Percentiles rank a stretch among this genome's conserved stretches.
Evolutionary conservation across 2,888 invertebrate genomes (phyloP).

Genomic region (Pemphredon lugubris): DNA sequence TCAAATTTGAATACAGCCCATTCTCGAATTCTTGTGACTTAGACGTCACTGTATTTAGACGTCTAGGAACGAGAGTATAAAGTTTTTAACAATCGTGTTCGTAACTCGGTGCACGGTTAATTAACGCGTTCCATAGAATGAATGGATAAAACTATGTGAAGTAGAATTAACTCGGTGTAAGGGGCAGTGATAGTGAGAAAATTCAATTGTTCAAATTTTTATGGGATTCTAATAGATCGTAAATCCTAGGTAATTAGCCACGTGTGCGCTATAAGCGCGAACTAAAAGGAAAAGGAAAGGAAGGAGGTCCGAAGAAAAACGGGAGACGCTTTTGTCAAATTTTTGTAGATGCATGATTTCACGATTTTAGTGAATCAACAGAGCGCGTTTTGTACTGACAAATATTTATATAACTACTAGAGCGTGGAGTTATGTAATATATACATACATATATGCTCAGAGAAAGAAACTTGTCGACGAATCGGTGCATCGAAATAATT

Average conservation of each 20-base stretch:
- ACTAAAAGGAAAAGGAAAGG: constrained; percentile 8
- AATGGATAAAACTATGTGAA: neutral
- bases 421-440: constrained; percentile 33
- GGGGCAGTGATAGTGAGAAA: neutral
- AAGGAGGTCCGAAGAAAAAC: neutral
- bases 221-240: constrained; percentile 15
- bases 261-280: constrained; percentile 19
- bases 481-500: constrained; percentile 23
- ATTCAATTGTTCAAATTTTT: constrained; percentile 8
- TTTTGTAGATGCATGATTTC: constrained; percentile 10
- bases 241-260: constrained; percentile 15
- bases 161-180: neutral
- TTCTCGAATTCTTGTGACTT: constrained; percentile 13
- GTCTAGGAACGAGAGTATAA: too few species aligned
- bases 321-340: constrained; percentile 12
- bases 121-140: too few species aligned
- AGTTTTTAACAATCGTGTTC: too few species aligned
- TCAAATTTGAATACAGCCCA: constrained; percentile 8
- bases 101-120: too few species aligned
- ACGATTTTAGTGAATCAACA: constrained; percentile 14
- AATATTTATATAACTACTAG: constrained; percentile 31
- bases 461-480: constrained; percentile 24
- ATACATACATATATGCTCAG: constrained; percentile 23
- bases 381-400: constrained; percentile 30
- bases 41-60: neutral